phyloP scores from a whole-genome alignment of 2,797 vertebrate genomes.

The Triplophysa yarkandensis region DNA sequence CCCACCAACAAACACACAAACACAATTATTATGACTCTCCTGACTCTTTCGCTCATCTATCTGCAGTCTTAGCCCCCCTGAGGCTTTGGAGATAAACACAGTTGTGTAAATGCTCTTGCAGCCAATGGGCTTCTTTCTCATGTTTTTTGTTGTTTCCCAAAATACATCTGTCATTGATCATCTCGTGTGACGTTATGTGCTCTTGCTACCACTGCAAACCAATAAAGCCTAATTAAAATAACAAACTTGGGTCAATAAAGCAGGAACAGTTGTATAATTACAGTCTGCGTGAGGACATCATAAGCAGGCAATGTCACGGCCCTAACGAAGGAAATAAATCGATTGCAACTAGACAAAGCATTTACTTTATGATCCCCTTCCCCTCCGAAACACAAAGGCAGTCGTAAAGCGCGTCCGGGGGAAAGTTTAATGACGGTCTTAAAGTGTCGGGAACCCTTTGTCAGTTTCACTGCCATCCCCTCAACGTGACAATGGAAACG shows the following conservation, averaged over 20 bases:
- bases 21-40: constrained; percentile 20
- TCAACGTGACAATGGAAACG: constrained; percentile 68
- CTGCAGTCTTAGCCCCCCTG: background rate
- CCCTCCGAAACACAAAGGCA: constrained; percentile 72
- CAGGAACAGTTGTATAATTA: constrained; percentile 77
- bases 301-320: constrained; percentile 75
- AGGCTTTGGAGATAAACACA: constrained; percentile 12
- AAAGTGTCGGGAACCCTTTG: constrained; percentile 76
- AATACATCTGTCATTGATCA: constrained; percentile 69
- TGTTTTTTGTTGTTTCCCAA: constrained; percentile 29
- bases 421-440: constrained; percentile 79
- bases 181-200: constrained; percentile 74
- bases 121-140: background rate
- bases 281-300: constrained; percentile 74
- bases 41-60: background rate
- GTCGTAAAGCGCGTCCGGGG: constrained; percentile 74
- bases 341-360: constrained; percentile 76
- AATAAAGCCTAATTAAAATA: constrained; percentile 81
- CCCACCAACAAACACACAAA: constrained; percentile 36
- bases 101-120: constrained; percentile 2
- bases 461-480: constrained; percentile 73
- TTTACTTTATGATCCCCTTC: constrained; percentile 69
- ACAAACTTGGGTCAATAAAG: constrained; percentile 80
- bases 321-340: constrained; percentile 81
- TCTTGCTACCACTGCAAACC: constrained; percentile 74